Evolutionary conservation across 1,140 invertebrate species (phyloP).

Genomic region (Ooceraea biroi): DNA sequence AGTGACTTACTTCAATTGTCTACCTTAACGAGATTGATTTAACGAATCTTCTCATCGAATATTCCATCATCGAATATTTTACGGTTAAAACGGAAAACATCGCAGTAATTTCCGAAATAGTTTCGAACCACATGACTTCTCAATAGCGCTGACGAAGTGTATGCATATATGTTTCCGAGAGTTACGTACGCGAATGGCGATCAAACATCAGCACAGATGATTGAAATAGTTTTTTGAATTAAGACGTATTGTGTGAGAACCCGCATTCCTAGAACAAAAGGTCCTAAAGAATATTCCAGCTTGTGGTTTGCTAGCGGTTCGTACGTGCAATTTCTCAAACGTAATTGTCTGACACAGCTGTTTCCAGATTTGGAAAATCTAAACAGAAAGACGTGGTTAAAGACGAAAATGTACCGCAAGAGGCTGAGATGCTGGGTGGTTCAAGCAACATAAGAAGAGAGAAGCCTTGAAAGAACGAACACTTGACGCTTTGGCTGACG

Average conservation of each 20-base stretch:
- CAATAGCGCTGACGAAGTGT: conserved; percentile 39
- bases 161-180: conserved; percentile 21
- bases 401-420: conserved; percentile 37
- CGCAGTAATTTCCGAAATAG: conserved; percentile 15
- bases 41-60: neutral
- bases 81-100: neutral
- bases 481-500: conserved; percentile 81
- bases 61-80: conserved; percentile 14
- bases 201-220: conserved; percentile 33
- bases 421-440: neutral
- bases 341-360: conserved; percentile 28
- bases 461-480: conserved; percentile 73
- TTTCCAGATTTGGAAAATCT: conserved; percentile 9
- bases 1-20: neutral
- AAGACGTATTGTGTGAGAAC: neutral
- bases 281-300: neutral
- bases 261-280: neutral
- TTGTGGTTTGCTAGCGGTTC: too few relatives aligned
- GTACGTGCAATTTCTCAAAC: conserved; percentile 10
- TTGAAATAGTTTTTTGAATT: neutral
- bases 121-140: conserved; percentile 40
- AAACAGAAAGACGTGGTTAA: conserved; percentile 47
- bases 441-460: conserved; percentile 27
- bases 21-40: conserved; percentile 21
- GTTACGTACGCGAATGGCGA: conserved; percentile 1